Percentiles rank a stretch among this genome's conserved stretches.
Evolutionary conservation across 2,113 vertebrate genomes (phyloP).

Genomic region (Lanius ludovicianus): DNA sequence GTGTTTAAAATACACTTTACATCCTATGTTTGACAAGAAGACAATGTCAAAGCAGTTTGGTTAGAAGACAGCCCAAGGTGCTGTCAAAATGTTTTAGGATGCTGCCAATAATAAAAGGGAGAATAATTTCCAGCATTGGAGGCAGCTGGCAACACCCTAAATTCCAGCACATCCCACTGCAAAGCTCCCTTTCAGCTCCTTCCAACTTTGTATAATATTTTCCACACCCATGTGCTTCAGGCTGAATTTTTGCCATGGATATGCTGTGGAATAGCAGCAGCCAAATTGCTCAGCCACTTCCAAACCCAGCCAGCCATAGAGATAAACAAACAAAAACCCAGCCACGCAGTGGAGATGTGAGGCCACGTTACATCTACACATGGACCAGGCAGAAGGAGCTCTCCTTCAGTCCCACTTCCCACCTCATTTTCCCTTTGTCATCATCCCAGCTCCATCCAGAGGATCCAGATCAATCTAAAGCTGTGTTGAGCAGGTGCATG

Average conservation of each 20-base stretch:
- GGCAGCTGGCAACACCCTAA: not conserved
- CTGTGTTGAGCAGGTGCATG: rapidly evolving
- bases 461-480: not conserved
- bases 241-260: not conserved
- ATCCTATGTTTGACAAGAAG: not conserved
- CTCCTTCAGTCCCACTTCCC: not conserved
- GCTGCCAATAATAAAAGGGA: not conserved
- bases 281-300: not conserved
- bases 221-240: not conserved
- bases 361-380: not conserved
- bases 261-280: not conserved
- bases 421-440: not conserved
- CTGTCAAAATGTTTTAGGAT: not conserved
- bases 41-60: not conserved
- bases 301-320: not conserved
- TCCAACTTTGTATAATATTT: not conserved
- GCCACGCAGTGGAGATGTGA: rapidly evolving
- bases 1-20: not conserved
- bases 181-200: not conserved
- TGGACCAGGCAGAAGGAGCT: not conserved
- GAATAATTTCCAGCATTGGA: not conserved
- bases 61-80: not conserved
- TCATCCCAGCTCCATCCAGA: not conserved
- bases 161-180: not conserved
- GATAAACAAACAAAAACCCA: not conserved